A percentile compares a stretch with the other conserved stretches of the same genome.
Evolutionary conservation across 64 coral and sea anemone genomes (phyloP).

Genomic region (Pocillopora damicornis): DNA sequence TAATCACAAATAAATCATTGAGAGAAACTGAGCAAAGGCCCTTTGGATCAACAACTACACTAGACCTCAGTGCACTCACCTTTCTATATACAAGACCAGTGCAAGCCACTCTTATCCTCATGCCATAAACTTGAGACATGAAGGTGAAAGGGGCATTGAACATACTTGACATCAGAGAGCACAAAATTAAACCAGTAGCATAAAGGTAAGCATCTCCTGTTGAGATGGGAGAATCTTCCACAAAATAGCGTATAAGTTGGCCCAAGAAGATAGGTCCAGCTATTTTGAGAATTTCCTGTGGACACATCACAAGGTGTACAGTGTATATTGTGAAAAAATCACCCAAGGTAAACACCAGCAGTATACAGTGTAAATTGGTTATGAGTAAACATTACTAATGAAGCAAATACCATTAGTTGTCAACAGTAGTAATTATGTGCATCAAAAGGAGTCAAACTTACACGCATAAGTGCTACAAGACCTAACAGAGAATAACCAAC

Average conservation of each 20-base stretch:
- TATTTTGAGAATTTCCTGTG: conserved; percentile 52
- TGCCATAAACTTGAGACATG: conserved; percentile 63
- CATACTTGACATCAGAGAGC: conserved; percentile 42
- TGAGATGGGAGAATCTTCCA: conserved; percentile 58
- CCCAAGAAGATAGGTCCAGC: conserved; percentile 56
- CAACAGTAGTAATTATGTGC: background rate
- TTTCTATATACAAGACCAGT: conserved; percentile 69
- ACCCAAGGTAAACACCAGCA: background rate
- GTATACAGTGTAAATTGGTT: too few species aligned
- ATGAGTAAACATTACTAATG: background rate
- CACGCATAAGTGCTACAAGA: conserved; percentile 50
- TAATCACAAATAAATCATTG: too few species aligned
- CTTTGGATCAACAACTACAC: too few species aligned
- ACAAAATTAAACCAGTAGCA: conserved; percentile 57
- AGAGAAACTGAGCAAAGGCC: too few species aligned
- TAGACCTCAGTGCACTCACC: conserved; percentile 7
- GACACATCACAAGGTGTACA: background rate
- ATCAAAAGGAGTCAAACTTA: conserved; percentile 10
- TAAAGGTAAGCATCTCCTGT: conserved; percentile 63
- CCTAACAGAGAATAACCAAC: conserved; percentile 44
- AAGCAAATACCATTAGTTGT: background rate
- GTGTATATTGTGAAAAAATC: background rate
- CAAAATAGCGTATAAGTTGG: conserved; percentile 55
- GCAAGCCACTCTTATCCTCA: conserved; percentile 75
- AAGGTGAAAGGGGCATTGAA: conserved; percentile 72